phyloP scores from a whole-genome alignment of 2,113 vertebrate species.

The Cricetomys ansorgei region DNA sequence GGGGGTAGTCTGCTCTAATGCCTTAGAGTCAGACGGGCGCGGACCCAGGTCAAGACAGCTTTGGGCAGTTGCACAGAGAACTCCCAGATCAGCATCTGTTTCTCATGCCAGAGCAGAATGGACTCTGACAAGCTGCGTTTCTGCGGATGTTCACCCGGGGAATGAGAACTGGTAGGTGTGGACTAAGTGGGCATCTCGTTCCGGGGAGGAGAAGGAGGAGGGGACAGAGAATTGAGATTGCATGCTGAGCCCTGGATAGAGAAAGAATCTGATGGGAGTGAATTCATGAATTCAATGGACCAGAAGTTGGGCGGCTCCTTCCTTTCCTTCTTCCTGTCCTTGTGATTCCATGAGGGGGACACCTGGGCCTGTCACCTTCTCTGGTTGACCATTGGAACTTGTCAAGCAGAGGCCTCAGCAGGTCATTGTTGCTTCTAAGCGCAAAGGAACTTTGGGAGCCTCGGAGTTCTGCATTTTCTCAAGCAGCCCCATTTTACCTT shows the following conservation, averaged over 20 bases:
- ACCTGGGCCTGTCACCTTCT: not conserved
- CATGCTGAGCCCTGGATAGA: not conserved
- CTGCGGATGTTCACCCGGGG: not conserved
- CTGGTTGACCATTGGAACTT: not conserved
- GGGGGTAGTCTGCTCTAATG: not conserved
- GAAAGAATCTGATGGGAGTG: too few species aligned
- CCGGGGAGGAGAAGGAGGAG: not conserved
- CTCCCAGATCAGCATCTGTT: not conserved
- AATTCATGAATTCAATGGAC: not conserved
- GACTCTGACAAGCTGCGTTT: not conserved
- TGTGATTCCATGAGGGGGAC: not conserved
- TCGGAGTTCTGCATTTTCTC: conserved; percentile 49
- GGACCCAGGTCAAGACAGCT: not conserved
- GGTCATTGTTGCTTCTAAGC: not conserved
- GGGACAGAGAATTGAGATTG: not conserved
- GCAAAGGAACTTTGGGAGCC: not conserved
- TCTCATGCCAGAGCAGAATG: not conserved
- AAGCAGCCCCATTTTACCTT: conserved; percentile 2
- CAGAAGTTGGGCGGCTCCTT: not conserved
- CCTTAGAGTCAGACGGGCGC: not conserved
- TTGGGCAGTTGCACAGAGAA: not conserved
- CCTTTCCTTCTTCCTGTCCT: not conserved
- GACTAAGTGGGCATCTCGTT: conserved; percentile 19
- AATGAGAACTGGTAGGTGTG: not conserved
- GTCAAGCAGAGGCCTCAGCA: not conserved